Evolutionary conservation across 2,797 vertebrate species (phyloP).

Genomic region (Lagodon rhomboides): DNA sequence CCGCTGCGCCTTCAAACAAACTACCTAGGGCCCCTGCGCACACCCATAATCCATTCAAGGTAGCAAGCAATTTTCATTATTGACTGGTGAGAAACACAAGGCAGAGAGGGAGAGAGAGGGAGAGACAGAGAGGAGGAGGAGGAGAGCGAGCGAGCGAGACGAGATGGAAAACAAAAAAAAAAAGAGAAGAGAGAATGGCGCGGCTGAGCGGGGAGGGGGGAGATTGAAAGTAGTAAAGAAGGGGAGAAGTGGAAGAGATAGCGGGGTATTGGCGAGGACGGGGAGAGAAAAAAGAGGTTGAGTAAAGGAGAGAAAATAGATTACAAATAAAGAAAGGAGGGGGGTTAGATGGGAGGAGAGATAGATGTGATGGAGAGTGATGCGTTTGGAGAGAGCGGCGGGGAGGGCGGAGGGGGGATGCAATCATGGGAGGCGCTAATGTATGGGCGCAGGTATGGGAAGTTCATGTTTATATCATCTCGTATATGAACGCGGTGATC

Average conservation of each 20-base stretch:
- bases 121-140: not conserved
- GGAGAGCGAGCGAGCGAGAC: constrained; percentile 34
- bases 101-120: constrained; percentile 54
- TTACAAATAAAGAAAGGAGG: constrained; percentile 63
- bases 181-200: constrained; percentile 66
- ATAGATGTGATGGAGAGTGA: constrained; percentile 65
- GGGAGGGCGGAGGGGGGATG: constrained; percentile 17
- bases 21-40: constrained; percentile 80
- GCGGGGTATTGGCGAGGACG: constrained; percentile 34
- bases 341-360: constrained; percentile 45
- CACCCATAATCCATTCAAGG: constrained; percentile 88
- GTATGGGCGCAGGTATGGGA: constrained; percentile 37
- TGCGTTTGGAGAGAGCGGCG: constrained; percentile 49
- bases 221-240: constrained; percentile 70
- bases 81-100: constrained; percentile 82
- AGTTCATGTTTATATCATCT: constrained; percentile 45
- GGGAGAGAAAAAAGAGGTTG: constrained; percentile 20
- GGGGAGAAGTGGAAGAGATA: constrained; percentile 60
- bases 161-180: constrained; percentile 71
- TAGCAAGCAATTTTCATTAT: constrained; percentile 89
- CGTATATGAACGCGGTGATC: constrained; percentile 1
- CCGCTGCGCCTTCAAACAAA: constrained; percentile 85
- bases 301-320: constrained; percentile 71
- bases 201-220: constrained; percentile 53
- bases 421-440: constrained; percentile 56